Base-by-base conservation (phyloP, 1,140 invertebrate species). In the Calosoma granatense region DNA sequence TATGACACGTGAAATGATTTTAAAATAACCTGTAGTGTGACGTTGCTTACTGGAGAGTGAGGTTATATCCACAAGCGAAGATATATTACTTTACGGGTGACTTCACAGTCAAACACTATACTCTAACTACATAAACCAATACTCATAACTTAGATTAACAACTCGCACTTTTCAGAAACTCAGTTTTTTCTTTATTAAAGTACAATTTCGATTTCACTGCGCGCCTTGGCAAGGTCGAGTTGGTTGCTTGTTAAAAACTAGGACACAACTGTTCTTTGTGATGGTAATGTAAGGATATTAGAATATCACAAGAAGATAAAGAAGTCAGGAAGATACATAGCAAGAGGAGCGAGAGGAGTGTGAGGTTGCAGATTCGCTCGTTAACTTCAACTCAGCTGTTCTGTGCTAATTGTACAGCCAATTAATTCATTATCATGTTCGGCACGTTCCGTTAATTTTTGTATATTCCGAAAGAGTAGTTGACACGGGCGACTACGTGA, bases 391-490 rank as follows among this genome's bases (percentile, higher is more conserved):
- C 26, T 36, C 6, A n/a, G 26, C n/a, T 6, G 26, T 9, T 9
- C 26, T 6, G 26, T 9, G 41, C 15, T 47, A 47, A 47, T 47
- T 47, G 41, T 17, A 47, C 9, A 47, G 41, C 41, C 41, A 47
- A 47, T 47, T 47, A 47, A 47, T 47, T 47, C 41, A 47, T 47
- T 47, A 47, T 3, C 15, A 47, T 47, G 41, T 47, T 47, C 17
- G 41, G 9, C 41, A 47, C 41, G 41, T 47, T 47, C 17, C 15
- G 41, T 17, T 47, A 9, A 47, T 47, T 47, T 47, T 47, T 47
- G 9, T 17, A 17, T 11, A 17, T 47, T 47, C 3, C 4, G 4
- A 6, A 4, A 6, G 41, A 3, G 6, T 17, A 12, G 41, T 47
- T 47, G 41, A 47, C 41, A 47, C 41, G 41, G 15, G 6, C 17